These are phyloP conservation scores for Sympetrum striolatum DNA, from an alignment of 2,888 invertebrate species.

Conservation along the genomic window DNA sequence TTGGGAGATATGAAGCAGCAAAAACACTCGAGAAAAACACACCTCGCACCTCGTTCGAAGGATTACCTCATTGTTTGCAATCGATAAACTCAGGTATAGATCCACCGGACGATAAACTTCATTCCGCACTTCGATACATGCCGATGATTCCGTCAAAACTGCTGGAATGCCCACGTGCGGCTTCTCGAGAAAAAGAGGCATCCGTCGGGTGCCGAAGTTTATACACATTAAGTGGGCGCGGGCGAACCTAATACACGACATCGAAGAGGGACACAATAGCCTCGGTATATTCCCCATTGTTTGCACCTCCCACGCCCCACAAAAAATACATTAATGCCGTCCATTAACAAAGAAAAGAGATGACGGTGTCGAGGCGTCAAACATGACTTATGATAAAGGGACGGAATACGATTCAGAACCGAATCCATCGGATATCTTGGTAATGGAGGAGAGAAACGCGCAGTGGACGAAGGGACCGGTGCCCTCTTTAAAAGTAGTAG, in stretches of 20 bases:
- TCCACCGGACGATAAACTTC: neutral
- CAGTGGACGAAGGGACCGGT: neutral
- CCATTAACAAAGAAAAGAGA: neutral
- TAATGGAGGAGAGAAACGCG: neutral
- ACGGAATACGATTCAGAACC: neutral
- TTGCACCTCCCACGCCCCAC: neutral
- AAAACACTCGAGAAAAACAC: neutral
- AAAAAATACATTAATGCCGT: neutral
- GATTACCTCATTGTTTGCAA: neutral
- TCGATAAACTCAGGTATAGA: neutral
- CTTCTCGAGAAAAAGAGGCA: neutral
- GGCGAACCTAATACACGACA: neutral
- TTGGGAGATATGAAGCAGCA: neutral
- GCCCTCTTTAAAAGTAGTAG: neutral
- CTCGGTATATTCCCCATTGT: neutral
- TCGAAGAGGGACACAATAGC: neutral
- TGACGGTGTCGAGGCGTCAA: neutral
- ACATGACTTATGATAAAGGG: neutral
- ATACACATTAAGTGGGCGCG: neutral
- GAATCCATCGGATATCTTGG: neutral
- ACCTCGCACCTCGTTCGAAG: neutral
- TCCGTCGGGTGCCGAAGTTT: neutral
- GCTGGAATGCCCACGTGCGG: neutral
- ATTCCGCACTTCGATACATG: neutral
- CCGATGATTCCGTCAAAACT: neutral